Base-by-base conservation (phyloP, 2,888 invertebrate genomes). In the Chloroclystis v-ata region DNA sequence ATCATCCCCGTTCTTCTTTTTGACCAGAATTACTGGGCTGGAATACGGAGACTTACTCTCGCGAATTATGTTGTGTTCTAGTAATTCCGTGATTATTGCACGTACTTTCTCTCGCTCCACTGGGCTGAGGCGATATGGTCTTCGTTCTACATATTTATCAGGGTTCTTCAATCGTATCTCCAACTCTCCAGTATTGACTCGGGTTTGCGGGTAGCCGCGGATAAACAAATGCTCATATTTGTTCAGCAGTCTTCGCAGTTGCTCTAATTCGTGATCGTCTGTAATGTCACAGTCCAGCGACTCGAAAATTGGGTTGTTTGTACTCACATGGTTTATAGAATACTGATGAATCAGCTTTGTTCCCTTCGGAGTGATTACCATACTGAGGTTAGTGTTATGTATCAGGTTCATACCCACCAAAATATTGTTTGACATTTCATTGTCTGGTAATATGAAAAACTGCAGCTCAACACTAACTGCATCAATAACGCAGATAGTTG, bases 1-100 rank as follows among this genome's bases (percentile, higher is more conserved):
- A 7, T 57, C 50, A 1, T 44, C 10, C 0, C 67, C 65, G 39
- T 67, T 60, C 8, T 63, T 59, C 44, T 68, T 67, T 29, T 64
- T 63, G 0, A 63, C 63, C 49, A 37, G 61, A 52, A 4, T 47
- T 6, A 54, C 50, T 0, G 68, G 69, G 25, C 71, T 72, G 0
- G 68, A 60, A 33, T 46, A 70, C 0, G 61, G 56, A 0, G 67
- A 68, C 7, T 51, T 55, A 16, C 65, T 67, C 47, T 64, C 63
- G 0, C 61, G 54, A 2, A 70, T 54, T 8, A 72, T 69, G 1
- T 60, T 50, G 9, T 65, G 40, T 0, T 65, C 56, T 0, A 65
- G 30, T 20, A 72, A 43, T 1, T 67, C 65, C 0, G 47, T 37
- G 0, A 68, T 32, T 1, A 66, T 71, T 0, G 25, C 37, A 0